Base-by-base conservation (phyloP, 2,888 invertebrate species). In the Coleophora deauratella region DNA sequence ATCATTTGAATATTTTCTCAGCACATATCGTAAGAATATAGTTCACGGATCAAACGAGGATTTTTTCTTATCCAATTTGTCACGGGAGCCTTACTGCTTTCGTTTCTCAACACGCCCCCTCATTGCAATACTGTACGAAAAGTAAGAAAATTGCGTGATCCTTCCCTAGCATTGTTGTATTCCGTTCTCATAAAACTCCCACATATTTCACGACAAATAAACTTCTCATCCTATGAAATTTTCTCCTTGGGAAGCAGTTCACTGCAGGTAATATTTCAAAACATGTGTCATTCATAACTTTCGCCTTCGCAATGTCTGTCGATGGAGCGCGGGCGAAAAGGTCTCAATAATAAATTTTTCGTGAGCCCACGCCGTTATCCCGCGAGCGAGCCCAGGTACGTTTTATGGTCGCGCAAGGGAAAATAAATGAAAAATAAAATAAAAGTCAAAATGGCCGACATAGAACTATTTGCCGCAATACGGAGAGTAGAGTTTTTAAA, bases 231-330 rank as follows among this genome's bases (percentile, higher is more conserved):
- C 72, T 62, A 75, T 76, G 77, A 80, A 81, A 78, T 77, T 77
- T 73, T 72, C 71, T 76, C 72, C 68, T 66, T 61, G 63, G 69
- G 72, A 62, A 77, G 77, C 75, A 75, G 78, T 79, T 79, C 73
- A 75, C 69, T 81, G 77, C 78, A 79, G 81, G 84, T 80, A 81
- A 85, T 85, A 84, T 85, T 84, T 85, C 85, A 84, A 85, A 85
- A 85, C 84, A 85, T 82, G 80, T 84, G 84, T 85, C 84, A 84
- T 85, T 85, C 84, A 84, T 84, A 85, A 85, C 80, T 85, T 85
- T 81, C 74, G 70, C 82, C 72, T 80, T 80, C 78, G 84, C 82
- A 84, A 84, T 85, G 84, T 85, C 82, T 82, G 84, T 82, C 85
- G 82, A 84, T 82, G 78, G 80, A 76, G 73, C 72, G 64, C 68